Evolutionary conservation across 2,888 invertebrate species (phyloP), one percentile per base, ranked within the genome.

Genomic region (Colostygia pectinataria): DNA sequence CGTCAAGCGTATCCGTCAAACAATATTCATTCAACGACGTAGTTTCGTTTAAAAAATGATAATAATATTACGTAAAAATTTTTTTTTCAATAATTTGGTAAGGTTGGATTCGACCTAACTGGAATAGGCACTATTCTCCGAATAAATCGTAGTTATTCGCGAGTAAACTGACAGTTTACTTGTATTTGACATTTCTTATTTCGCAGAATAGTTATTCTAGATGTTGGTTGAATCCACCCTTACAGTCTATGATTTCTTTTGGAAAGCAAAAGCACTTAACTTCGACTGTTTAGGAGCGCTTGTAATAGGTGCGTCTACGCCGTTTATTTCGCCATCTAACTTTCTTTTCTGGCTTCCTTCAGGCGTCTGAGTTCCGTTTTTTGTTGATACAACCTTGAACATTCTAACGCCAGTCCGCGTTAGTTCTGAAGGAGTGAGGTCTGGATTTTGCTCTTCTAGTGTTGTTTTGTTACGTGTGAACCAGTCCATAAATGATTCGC

Each of bases 401-500:
- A 78, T 80, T 48, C 84, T 80, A 23, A 92, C 84, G 4, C 91
- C 92, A 4, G 89, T 74, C 50, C 92, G 91, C 0, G 92, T 91
- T 36, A 94, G 67, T 51, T 93, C 93, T 0, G 87, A 76, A 0
- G 89, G 77, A 2, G 84, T 83, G 7, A 91, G 64, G 6, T 91
- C 91, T 0, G 93, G 91, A 63, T 92, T 83, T 61, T 93, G 91
- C 32, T 80, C 78, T 62, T 92, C 90, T n/a, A 94, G 68, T 7
- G 71, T 61, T 2, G 82, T 61, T 66, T 92, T 93, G 66, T 93
- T 92, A 48, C 91, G 88, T 0, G 87, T 79, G 57, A 91, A 93
- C 94, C 94, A 94, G 23, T 88, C 84, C 13, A 92, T 77, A 64
- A 93, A 94, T 2, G 90, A 83, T 69, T 92, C 91, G n/a, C 83